Percentiles rank a stretch among this genome's conserved stretches.
Conservation (phyloP, 2,113 vertebrate species). For the Zosterops lateralis region DNA sequence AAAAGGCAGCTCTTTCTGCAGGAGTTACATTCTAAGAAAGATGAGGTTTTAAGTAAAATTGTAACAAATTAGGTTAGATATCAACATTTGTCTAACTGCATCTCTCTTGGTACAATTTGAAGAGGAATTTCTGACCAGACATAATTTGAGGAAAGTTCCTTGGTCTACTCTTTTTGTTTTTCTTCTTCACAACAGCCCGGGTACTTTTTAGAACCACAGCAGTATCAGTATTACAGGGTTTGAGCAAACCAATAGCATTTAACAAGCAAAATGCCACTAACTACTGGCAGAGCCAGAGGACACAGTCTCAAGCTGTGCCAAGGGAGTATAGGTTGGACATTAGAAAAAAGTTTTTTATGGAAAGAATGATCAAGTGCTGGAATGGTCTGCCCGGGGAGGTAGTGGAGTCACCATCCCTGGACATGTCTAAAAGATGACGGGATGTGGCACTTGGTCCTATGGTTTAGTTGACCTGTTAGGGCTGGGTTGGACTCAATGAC, state of each 20-base stretch:
- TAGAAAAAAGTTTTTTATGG: background rate
- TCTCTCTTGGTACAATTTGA: background rate
- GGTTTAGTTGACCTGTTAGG: background rate
- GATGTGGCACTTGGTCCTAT: background rate
- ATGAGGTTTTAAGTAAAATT: background rate
- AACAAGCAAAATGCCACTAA: background rate
- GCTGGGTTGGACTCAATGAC: background rate
- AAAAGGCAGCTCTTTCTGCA: background rate
- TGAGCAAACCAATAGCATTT: background rate
- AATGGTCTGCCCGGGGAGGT: accelerated
- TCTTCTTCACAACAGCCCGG: background rate
- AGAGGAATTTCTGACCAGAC: background rate
- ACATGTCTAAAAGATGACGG: background rate
- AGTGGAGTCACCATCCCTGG: background rate
- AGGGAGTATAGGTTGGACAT: background rate
- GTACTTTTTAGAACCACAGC: background rate
- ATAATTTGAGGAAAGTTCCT: background rate
- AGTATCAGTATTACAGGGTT: background rate
- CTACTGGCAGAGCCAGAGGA: background rate
- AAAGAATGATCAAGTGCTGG: background rate
- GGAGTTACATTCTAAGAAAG: background rate
- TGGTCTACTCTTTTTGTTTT: background rate
- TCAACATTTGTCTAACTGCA: background rate
- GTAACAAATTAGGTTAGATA: background rate
- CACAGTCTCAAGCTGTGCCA: background rate